Evolutionary conservation across 1,140 invertebrate genomes (phyloP), one percentile per base, ranked within the genome.

Genomic region (Artemia franciscana): DNA sequence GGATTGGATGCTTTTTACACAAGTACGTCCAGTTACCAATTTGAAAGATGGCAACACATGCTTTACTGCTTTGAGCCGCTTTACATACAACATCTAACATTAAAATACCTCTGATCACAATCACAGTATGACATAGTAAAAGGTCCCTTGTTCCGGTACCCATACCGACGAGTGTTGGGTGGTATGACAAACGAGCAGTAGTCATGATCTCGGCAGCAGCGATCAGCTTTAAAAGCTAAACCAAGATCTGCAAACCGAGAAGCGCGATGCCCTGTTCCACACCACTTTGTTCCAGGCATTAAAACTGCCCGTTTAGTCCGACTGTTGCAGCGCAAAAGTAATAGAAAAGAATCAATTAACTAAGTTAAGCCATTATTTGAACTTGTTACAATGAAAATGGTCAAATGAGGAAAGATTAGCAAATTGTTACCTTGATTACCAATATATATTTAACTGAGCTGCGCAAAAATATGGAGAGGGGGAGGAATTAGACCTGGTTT

Each of bases 121-220:
- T 75, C 76, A 73, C 88, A 92, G 70, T 89, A 84, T 62, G 84
- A 86, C n/a, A 91, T 73, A 5, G 86, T 90, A 73, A 84, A 86
- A 28, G 86, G 83, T 60, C 82, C 78, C 70, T 78, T 81, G 77
- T 91, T 91, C 78, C 85, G 85, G 63, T 83, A 76, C 64, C 81
- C 80, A 71, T 80, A 88, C 68, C 78, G 78, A 62, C 76, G 77
- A 18, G 77, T 77, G 69, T 89, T 80, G 15, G 78, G 79, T 26
- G 79, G 77, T 65, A 91, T 87, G 67, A 80, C 80, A 64, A 75
- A 65, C 2, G 74, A 69, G 68, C 86, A 89, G 63, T 80, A 74
- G 71, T 89, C 86, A 67, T 89, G 87, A 0, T 75, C 76, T 1
- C 86, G 73, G 71, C 86, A 91, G 68, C 87, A 90, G 26, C 72